Conservation (phyloP, 2,113 vertebrate species). For the Catagonus wagneri region DNA sequence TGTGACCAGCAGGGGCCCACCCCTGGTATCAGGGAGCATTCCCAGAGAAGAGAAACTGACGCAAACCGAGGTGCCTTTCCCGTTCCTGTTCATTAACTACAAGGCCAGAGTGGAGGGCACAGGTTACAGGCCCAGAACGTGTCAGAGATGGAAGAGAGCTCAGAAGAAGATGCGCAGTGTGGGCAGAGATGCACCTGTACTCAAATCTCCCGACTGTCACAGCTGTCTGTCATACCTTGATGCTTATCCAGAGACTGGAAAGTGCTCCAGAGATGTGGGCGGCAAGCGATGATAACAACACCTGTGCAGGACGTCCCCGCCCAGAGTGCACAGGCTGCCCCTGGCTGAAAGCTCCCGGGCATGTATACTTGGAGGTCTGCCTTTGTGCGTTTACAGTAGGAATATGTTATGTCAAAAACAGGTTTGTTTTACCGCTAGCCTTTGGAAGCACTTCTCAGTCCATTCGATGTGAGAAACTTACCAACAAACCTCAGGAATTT, state of each 20-base stretch:
- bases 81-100: background rate
- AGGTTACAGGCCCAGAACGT: background rate
- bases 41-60: background rate
- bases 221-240: rapidly evolving
- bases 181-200: background rate
- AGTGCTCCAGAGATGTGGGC: background rate
- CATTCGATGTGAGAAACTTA: background rate
- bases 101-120: background rate
- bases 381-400: background rate
- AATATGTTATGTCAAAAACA: background rate
- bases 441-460: background rate
- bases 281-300: background rate
- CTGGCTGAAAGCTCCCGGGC: background rate
- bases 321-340: background rate
- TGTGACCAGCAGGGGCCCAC: background rate
- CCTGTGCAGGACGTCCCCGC: background rate
- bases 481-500: background rate
- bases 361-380: background rate
- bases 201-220: background rate
- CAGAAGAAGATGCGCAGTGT: background rate
- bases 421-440: background rate
- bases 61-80: rapidly evolving
- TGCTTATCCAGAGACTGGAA: background rate
- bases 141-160: background rate
- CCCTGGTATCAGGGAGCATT: background rate